Conservation (phyloP, 2,113 vertebrate genomes). For the Uropsilus gracilis region DNA sequence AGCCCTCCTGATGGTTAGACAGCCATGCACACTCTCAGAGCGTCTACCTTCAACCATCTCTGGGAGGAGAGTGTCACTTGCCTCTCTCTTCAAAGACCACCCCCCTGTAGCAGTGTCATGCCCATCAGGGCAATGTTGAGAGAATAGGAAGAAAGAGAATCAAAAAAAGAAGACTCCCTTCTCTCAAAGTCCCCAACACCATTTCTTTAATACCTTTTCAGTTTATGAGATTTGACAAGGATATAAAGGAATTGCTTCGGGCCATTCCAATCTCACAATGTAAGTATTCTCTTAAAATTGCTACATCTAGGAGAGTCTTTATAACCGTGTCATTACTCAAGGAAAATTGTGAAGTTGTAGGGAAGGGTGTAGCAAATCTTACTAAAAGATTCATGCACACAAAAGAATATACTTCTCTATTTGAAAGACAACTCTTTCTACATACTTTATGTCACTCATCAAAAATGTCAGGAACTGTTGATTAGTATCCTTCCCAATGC, state of each 20-base stretch:
- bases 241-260: slow-evolving; percentile 77
- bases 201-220: slow-evolving; percentile 64
- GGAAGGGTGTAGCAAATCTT: slow-evolving; percentile 27
- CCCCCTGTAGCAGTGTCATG: slow-evolving; percentile 36
- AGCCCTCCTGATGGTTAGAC: neutral
- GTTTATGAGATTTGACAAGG: slow-evolving; percentile 80
- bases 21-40: neutral
- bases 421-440: slow-evolving; percentile 25
- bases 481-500: slow-evolving; percentile 33
- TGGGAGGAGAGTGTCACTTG: slow-evolving; percentile 4
- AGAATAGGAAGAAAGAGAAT: slow-evolving; percentile 57
- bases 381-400: slow-evolving; percentile 66
- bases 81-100: slow-evolving; percentile 54
- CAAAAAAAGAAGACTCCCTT: slow-evolving; percentile 47
- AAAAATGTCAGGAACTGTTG: slow-evolving; percentile 20
- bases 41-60: neutral
- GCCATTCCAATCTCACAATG: slow-evolving; percentile 74
- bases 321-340: slow-evolving; percentile 70
- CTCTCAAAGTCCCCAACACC: slow-evolving; percentile 65
- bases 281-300: slow-evolving; percentile 75
- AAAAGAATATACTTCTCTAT: slow-evolving; percentile 4
- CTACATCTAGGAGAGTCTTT: slow-evolving; percentile 69
- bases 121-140: neutral
- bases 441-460: neutral
- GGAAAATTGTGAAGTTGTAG: slow-evolving; percentile 65